These are phyloP conservation scores for Agrochola circellaris DNA, from an alignment of 2,888 invertebrate genomes.

Conservation along the genomic window DNA sequence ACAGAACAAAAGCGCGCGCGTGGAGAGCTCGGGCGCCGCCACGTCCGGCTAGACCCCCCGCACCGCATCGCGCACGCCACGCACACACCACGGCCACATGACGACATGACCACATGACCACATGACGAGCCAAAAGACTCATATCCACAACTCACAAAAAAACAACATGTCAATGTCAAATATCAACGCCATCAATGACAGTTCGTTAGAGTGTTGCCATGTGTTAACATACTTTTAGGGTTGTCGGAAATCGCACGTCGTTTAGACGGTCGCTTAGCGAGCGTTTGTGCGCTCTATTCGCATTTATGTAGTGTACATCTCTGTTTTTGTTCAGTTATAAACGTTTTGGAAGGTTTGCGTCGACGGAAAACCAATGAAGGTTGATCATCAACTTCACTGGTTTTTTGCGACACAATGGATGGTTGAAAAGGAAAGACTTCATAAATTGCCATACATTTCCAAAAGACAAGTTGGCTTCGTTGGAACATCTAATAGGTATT, in stretches of 20 bases:
- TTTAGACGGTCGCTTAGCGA: constrained; percentile 67
- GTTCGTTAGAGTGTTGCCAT: constrained; percentile 60
- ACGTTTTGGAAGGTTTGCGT: constrained; percentile 51
- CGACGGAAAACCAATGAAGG: constrained; percentile 25
- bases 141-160: constrained; percentile 41
- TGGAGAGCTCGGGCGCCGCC: constrained; percentile 90
- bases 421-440: constrained; percentile 55
- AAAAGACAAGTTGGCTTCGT: constrained; percentile 52
- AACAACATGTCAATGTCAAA: constrained; percentile 43
- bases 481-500: constrained; percentile 45
- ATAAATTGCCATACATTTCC: constrained; percentile 61
- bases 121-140: constrained; percentile 58
- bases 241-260: constrained; percentile 66
- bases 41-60: constrained; percentile 85
- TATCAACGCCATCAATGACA: constrained; percentile 41
- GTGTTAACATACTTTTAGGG: constrained; percentile 60
- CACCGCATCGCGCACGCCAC: constrained; percentile 60
- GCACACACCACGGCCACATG: constrained; percentile 57
- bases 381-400: constrained; percentile 34
- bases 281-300: constrained; percentile 63
- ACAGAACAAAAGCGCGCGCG: constrained; percentile 95
- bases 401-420: constrained; percentile 47
- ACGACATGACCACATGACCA: constrained; percentile 42
- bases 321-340: constrained; percentile 57
- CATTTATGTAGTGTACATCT: constrained; percentile 68